phyloP scores from a whole-genome alignment of 2,113 vertebrate genomes.

The Rhinogobius similis region DNA sequence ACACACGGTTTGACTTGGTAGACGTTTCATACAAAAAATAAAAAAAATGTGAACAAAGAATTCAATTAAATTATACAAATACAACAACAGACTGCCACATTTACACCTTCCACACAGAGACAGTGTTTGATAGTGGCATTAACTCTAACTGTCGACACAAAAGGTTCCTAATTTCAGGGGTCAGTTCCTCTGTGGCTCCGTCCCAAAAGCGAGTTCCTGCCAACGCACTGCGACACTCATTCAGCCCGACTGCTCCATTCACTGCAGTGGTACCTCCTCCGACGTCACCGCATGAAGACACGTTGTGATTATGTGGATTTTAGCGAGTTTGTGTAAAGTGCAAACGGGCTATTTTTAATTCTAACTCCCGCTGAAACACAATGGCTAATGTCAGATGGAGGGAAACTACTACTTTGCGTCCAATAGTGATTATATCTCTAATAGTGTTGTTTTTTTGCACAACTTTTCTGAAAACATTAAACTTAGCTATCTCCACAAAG shows the following conservation, averaged over 20 bases:
- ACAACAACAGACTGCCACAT: background rate
- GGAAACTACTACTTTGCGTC: no score
- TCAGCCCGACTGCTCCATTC: constrained; percentile 22
- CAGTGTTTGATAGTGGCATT: background rate
- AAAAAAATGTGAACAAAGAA: background rate
- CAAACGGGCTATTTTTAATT: background rate
- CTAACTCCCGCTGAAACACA: background rate
- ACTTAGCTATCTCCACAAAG: no score
- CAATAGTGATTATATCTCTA: no score
- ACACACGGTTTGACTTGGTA: background rate
- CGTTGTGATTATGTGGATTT: background rate
- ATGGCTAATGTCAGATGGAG: background rate
- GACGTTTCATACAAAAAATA: background rate
- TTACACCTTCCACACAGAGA: background rate
- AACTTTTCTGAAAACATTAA: no score
- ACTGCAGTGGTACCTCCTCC: constrained; percentile 2
- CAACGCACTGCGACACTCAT: constrained; percentile 56
- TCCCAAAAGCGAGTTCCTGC: constrained; percentile 24
- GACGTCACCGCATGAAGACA: background rate
- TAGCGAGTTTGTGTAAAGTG: background rate
- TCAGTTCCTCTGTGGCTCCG: constrained; percentile 26
- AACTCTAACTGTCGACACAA: background rate
- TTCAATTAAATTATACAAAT: background rate
- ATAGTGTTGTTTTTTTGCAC: background rate
- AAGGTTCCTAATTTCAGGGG: constrained; percentile 51